Evolutionary conservation across 2,113 vertebrate species (phyloP).

Genomic region (Pelobates fuscus): DNA sequence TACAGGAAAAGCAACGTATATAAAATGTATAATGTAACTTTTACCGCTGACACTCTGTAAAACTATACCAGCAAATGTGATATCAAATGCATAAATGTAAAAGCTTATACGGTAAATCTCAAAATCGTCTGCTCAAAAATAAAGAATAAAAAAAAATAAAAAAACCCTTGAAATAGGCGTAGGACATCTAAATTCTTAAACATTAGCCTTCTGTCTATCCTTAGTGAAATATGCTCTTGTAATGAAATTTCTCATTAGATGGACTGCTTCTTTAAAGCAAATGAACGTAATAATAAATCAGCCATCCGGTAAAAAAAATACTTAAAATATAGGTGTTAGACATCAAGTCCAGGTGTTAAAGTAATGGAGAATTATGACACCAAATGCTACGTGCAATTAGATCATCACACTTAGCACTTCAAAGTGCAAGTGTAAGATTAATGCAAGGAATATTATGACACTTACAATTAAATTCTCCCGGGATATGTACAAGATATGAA

Average conservation of each 20-base stretch:
- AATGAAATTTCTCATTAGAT: background rate
- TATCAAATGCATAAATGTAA: too few species aligned
- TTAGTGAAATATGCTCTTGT: background rate
- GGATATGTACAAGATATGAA: slow-evolving; percentile 13
- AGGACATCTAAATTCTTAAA: background rate
- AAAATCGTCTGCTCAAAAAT: too few species aligned
- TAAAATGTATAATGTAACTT: too few species aligned
- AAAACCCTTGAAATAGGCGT: background rate
- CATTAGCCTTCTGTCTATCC: background rate
- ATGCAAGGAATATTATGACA: slow-evolving; percentile 47
- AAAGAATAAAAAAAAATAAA: too few species aligned
- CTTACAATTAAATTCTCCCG: slow-evolving; percentile 28
- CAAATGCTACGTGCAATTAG: slow-evolving; percentile 39
- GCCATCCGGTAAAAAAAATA: slow-evolving; percentile 10
- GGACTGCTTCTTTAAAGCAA: background rate
- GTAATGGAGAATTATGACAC: slow-evolving; percentile 36
- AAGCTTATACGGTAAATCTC: too few species aligned
- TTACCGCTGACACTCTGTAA: too few species aligned
- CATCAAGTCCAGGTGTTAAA: slow-evolving; percentile 31
- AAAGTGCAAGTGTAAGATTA: slow-evolving; percentile 40
- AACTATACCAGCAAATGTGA: too few species aligned
- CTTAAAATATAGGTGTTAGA: slow-evolving; percentile 20
- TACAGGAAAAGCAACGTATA: too few species aligned
- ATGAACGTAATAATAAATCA: background rate
- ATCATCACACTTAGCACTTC: slow-evolving; percentile 35